These are phyloP conservation scores for Scotopteryx bipunctaria DNA, from an alignment of 2,888 invertebrate genomes.

Conservation along the genomic window DNA sequence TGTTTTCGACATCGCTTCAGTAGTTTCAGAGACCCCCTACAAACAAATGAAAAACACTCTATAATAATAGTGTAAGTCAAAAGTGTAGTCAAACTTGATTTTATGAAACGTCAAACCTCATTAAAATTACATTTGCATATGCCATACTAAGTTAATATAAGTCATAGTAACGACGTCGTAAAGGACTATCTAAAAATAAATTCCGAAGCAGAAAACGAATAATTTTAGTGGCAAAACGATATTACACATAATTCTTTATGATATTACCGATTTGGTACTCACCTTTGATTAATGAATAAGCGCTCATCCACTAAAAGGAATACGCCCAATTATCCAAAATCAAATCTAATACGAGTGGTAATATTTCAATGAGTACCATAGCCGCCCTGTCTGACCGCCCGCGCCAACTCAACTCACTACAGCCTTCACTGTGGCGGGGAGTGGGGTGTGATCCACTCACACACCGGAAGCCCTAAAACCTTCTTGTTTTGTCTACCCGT, in stretches of 20 bases:
- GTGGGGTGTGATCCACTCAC: slow-evolving; percentile 46
- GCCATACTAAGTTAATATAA: no score
- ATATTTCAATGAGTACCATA: slow-evolving; percentile 43
- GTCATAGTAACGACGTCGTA: no score
- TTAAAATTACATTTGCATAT: no score
- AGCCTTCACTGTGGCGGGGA: slow-evolving; percentile 22
- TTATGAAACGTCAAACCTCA: no score
- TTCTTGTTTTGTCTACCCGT: slow-evolving; percentile 49
- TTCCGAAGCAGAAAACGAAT: no score
- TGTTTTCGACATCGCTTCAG: no score
- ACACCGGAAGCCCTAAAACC: slow-evolving; percentile 61
- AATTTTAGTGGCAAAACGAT: no score
- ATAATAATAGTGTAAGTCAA: no score
- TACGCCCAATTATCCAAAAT: slow-evolving; percentile 39
- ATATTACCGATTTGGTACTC: slow-evolving; percentile 7
- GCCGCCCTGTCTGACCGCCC: slow-evolving; percentile 37
- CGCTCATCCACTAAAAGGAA: slow-evolving; percentile 36
- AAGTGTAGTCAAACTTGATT: no score
- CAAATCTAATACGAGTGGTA: slow-evolving; percentile 51
- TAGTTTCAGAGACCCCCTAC: no score
- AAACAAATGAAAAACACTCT: no score
- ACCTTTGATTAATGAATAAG: slow-evolving; percentile 29
- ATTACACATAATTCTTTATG: slow-evolving; percentile 11
- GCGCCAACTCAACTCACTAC: slow-evolving; percentile 37
- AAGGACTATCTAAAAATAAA: no score